A percentile compares a stretch with the other conserved stretches of the same genome.
Evolutionary conservation across 2,113 vertebrate species (phyloP).

Genomic region (Eidolon helvum): DNA sequence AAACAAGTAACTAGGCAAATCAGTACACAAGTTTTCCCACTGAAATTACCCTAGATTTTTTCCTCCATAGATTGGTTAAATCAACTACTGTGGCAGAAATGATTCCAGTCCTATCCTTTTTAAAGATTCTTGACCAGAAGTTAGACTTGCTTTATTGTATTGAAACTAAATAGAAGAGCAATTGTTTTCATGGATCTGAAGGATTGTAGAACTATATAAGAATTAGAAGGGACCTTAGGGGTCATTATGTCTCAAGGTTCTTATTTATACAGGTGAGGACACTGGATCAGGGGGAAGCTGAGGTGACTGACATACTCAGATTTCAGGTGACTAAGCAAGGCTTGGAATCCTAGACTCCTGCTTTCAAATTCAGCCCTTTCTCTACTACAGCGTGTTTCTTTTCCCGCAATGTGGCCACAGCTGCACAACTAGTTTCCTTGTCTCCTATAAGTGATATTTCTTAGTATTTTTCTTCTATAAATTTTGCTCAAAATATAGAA

Average conservation of each 20-base stretch:
- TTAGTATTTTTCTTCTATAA: background rate
- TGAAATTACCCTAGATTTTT: background rate
- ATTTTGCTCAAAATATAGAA: background rate
- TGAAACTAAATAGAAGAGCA: background rate
- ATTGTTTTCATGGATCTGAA: background rate
- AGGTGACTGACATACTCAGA: background rate
- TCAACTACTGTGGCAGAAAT: background rate
- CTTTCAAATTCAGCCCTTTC: background rate
- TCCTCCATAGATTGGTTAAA: background rate
- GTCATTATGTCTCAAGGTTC: background rate
- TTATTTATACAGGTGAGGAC: background rate
- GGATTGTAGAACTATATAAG: background rate
- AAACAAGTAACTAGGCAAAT: constrained; percentile 26
- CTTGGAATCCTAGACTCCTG: background rate
- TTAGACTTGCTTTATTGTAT: background rate
- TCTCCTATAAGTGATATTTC: background rate
- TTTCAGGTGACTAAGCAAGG: background rate
- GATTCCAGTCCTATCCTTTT: background rate
- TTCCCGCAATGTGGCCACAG: background rate
- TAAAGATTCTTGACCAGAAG: background rate
- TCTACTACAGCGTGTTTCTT: background rate
- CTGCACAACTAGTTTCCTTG: background rate
- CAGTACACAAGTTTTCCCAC: constrained; percentile 24
- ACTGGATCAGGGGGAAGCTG: background rate
- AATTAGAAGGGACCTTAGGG: background rate